A percentile compares a stretch with the other conserved stretches of the same genome.
Conservation (phyloP, 2,888 invertebrate species). For the Drosophila paracracens region DNA sequence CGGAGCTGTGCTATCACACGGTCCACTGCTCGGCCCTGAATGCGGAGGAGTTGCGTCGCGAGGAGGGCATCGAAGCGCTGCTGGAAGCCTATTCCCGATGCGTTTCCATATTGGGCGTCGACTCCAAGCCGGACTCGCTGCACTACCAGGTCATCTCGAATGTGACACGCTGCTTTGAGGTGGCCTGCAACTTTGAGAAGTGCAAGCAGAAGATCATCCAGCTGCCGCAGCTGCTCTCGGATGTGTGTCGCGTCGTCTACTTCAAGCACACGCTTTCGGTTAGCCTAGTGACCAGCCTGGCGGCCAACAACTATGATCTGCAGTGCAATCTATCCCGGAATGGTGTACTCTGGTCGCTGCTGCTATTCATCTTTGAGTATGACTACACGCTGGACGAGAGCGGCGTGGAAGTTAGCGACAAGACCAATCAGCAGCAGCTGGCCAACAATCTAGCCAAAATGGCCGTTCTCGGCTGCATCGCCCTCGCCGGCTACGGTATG, state of each 20-base stretch:
- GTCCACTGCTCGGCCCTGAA: slow-evolving; percentile 98
- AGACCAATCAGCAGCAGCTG: slow-evolving; percentile 95
- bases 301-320: slow-evolving; percentile 91
- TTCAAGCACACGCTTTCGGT: slow-evolving; percentile 97
- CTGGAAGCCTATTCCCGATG: slow-evolving; percentile 97
- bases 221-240: slow-evolving; percentile 93
- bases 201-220: slow-evolving; percentile 95
- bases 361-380: slow-evolving; percentile 96
- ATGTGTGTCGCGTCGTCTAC: slow-evolving; percentile 93
- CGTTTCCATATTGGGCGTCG: slow-evolving; percentile 93
- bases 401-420: slow-evolving; percentile 93
- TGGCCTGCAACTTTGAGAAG: slow-evolving; percentile 96
- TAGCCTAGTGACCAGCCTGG: slow-evolving; percentile 94
- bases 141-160: slow-evolving; percentile 96
- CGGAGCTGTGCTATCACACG: slow-evolving; percentile 97
- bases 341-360: slow-evolving; percentile 96
- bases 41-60: slow-evolving; percentile 97
- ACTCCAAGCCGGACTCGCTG: slow-evolving; percentile 91
- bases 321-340: slow-evolving; percentile 93
- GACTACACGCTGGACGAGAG: slow-evolving; percentile 99
- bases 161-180: slow-evolving; percentile 96
- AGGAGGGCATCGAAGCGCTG: slow-evolving; percentile 94
- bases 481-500: slow-evolving; percentile 90
- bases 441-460: slow-evolving; percentile 96
- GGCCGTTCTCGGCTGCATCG: slow-evolving; percentile 93